A percentile compares a stretch with the other conserved stretches of the same genome.
Conservation (phyloP, 2,888 invertebrate species). For the Scaptomyza tumidula region DNA sequence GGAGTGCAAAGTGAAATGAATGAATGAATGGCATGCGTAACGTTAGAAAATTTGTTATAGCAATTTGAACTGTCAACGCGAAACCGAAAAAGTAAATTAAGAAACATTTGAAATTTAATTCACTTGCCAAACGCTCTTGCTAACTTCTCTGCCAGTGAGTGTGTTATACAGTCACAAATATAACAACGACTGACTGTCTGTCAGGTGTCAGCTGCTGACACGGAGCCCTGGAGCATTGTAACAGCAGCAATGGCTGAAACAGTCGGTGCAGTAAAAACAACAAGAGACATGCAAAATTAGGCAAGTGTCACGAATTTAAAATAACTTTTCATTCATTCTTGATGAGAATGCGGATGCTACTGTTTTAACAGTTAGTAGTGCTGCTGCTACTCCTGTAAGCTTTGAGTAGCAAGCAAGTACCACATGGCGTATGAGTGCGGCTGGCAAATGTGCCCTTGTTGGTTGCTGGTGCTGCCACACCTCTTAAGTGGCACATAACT, state of each 20-base stretch:
- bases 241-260: slow-evolving; percentile 22
- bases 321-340: slow-evolving; percentile 82
- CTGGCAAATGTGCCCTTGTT: slow-evolving; percentile 64
- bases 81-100: slow-evolving; percentile 80
- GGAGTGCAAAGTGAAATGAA: slow-evolving; percentile 61
- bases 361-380: slow-evolving; percentile 9
- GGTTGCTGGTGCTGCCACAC: slow-evolving; percentile 52
- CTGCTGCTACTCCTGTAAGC: slow-evolving; percentile 19
- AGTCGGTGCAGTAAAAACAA: slow-evolving; percentile 2
- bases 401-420: slow-evolving; percentile 28
- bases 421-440: slow-evolving; percentile 74
- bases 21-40: slow-evolving; percentile 73
- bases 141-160: slow-evolving; percentile 37
- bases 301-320: slow-evolving; percentile 82
- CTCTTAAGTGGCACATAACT: slow-evolving; percentile 75
- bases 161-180: slow-evolving; percentile 46
- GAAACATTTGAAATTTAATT: slow-evolving; percentile 79
- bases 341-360: slow-evolving; percentile 69
- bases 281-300: slow-evolving; percentile 71
- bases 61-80: slow-evolving; percentile 79
- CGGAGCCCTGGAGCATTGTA: slow-evolving; percentile 63
- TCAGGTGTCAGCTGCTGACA: slow-evolving; percentile 67
- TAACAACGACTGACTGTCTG: slow-evolving; percentile 63
- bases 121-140: slow-evolving; percentile 56
- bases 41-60: slow-evolving; percentile 79